Evolutionary conservation across 2,113 vertebrate genomes (phyloP).

Genomic region (Alethe castanea): DNA sequence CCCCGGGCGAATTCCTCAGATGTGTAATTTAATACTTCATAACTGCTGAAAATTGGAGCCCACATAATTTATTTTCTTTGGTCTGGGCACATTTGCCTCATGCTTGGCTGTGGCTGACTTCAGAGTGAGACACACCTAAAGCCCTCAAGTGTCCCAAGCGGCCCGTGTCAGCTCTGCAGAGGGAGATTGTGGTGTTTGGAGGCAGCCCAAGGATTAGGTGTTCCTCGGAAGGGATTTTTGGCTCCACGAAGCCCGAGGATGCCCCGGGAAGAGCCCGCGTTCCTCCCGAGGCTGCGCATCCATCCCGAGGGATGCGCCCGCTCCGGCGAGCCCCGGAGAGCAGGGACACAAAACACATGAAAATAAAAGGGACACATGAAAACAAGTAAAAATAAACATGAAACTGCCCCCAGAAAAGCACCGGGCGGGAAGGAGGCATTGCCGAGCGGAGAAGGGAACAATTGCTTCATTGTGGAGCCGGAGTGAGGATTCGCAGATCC

Average conservation of each 20-base stretch:
- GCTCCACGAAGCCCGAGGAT: constrained; percentile 76
- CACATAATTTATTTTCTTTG: constrained; percentile 88
- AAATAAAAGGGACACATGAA: constrained; percentile 60
- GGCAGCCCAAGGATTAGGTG: constrained; percentile 90
- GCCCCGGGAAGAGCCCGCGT: constrained; percentile 80
- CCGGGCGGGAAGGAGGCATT: constrained; percentile 51
- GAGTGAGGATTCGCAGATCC: constrained; percentile 80
- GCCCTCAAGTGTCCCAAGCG: constrained; percentile 83
- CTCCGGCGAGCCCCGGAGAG: constrained; percentile 75
- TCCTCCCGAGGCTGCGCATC: constrained; percentile 77
- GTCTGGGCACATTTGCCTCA: constrained; percentile 83
- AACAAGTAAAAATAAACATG: constrained; percentile 80
- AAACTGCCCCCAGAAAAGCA: constrained; percentile 73
- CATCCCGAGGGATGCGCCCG: constrained; percentile 75
- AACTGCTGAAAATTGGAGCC: constrained; percentile 84
- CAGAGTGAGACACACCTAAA: constrained; percentile 91
- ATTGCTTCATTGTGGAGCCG: constrained; percentile 81
- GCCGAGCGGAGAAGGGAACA: constrained; percentile 72
- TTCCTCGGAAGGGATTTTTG: constrained; percentile 83
- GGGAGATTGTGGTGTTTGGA: constrained; percentile 83
- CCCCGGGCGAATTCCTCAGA: constrained; percentile 64
- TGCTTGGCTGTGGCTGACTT: constrained; percentile 83
- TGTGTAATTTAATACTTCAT: constrained; percentile 80
- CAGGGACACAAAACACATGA: constrained; percentile 67
- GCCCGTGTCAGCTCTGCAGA: constrained; percentile 79